These are phyloP conservation scores for Parthenolecanium corni DNA, from an alignment of 2,888 invertebrate species.

Conservation along the genomic window DNA sequence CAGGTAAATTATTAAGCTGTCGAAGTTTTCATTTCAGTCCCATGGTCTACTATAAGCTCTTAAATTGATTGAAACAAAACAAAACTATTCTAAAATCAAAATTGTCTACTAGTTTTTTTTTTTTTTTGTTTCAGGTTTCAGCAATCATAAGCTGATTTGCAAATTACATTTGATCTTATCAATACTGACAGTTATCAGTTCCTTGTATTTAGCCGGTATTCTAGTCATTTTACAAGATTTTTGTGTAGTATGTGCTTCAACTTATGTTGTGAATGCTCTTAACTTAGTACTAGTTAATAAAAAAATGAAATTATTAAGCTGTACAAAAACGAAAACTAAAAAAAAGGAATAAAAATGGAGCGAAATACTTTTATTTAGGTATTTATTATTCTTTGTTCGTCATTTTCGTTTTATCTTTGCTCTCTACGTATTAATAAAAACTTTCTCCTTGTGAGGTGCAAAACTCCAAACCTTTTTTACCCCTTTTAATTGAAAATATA, in stretches of 20 bases:
- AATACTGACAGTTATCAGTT: neutral
- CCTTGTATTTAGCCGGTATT: neutral
- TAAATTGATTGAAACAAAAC: no score
- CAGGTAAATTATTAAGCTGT: no score
- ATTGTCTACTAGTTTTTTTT: no score
- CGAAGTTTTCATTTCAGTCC: no score
- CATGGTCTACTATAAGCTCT: no score
- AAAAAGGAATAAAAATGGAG: neutral
- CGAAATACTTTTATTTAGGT: neutral
- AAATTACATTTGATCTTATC: neutral
- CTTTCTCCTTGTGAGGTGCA: neutral
- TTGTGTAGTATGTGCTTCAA: neutral
- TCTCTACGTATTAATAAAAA: neutral
- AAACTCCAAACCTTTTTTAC: no score
- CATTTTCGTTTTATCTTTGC: neutral
- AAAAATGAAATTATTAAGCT: neutral
- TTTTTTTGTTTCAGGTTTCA: conserved; percentile 4
- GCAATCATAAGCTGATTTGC: neutral
- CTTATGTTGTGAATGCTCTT: neutral
- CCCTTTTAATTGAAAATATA: no score
- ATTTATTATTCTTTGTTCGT: neutral
- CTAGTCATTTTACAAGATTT: conserved; percentile 3
- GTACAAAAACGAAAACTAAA: neutral
- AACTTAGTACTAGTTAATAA: neutral
- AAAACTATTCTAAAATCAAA: no score